A percentile compares a stretch with the other conserved stretches of the same genome.
phyloP scores from a whole-genome alignment of 2,113 vertebrate species.

The Brachionichthys hirsutus region DNA sequence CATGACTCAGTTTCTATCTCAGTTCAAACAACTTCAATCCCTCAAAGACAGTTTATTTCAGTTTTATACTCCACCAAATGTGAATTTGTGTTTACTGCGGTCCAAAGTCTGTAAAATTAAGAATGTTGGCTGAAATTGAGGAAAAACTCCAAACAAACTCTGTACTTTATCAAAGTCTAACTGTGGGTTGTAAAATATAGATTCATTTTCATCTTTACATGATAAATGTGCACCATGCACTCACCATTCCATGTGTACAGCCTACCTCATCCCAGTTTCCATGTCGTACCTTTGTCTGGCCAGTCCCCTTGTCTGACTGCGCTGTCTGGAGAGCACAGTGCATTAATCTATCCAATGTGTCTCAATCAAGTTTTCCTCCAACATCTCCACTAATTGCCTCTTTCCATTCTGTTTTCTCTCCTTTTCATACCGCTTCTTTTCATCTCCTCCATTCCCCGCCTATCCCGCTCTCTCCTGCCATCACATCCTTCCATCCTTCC shows the following conservation, averaged over 20 bases:
- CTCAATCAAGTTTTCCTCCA: conserved; percentile 72
- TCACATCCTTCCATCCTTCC: conserved; percentile 64
- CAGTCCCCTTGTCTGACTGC: conserved; percentile 32
- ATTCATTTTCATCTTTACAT: conserved; percentile 1
- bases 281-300: conserved; percentile 37
- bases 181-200: neutral
- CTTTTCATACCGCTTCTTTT: conserved; percentile 28
- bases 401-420: conserved; percentile 79
- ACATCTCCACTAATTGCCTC: conserved; percentile 82
- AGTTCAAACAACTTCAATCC: conserved; percentile 19
- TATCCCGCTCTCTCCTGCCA: conserved; percentile 58
- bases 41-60: conserved; percentile 40
- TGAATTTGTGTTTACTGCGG: conserved; percentile 32
- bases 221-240: conserved; percentile 29
- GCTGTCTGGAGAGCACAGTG: conserved; percentile 28
- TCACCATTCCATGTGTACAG: conserved; percentile 42
- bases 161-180: neutral
- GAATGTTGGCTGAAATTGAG: conserved; percentile 9
- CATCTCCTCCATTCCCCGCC: conserved; percentile 40
- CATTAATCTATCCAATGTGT: conserved; percentile 58
- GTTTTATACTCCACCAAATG: conserved; percentile 28
- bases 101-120: conserved; percentile 12
- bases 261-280: conserved; percentile 44
- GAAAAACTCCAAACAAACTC: conserved; percentile 3
- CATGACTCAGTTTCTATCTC: conserved; percentile 23